phyloP scores from a whole-genome alignment of 2,113 vertebrate species.

The Salminus brasiliensis region DNA sequence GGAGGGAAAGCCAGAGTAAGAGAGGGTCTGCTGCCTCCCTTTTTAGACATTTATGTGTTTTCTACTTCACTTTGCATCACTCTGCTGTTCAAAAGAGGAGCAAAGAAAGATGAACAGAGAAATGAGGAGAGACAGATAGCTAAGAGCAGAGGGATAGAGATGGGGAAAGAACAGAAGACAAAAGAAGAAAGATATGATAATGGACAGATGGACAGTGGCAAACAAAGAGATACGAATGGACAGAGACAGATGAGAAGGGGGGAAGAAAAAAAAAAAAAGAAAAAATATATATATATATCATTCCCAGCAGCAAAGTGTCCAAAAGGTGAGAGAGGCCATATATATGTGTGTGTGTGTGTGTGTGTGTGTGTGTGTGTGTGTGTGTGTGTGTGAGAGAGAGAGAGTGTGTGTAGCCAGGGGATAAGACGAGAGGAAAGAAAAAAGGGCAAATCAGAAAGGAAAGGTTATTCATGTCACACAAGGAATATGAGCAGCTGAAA shows the following conservation, averaged over 20 bases:
- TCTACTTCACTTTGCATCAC: background rate
- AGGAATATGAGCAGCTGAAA: background rate
- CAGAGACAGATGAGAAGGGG: slow-evolving; percentile 42
- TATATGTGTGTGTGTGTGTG: background rate
- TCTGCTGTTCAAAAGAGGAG: background rate
- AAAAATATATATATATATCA: slow-evolving; percentile 43
- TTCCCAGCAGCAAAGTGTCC: slow-evolving; percentile 52
- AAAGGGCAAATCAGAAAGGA: background rate
- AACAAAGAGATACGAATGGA: slow-evolving; percentile 34
- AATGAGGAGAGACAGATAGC: slow-evolving; percentile 3
- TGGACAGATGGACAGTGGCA: slow-evolving; percentile 43
- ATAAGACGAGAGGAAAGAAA: background rate
- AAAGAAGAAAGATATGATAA: slow-evolving; percentile 36
- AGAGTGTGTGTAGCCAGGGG: background rate
- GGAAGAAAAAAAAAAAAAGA: no score
- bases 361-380: slow-evolving; percentile 43
- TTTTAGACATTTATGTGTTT: background rate
- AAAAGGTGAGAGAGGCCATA: background rate
- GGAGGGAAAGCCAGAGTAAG: no score
- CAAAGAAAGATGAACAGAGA: background rate
- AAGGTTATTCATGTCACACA: background rate
- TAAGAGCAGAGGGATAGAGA: background rate
- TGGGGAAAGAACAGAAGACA: background rate
- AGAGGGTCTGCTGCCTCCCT: no score
- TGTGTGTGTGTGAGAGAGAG: slow-evolving; percentile 38